phyloP scores from a whole-genome alignment of 1,140 invertebrate species.

The Bombus sylvicola region DNA sequence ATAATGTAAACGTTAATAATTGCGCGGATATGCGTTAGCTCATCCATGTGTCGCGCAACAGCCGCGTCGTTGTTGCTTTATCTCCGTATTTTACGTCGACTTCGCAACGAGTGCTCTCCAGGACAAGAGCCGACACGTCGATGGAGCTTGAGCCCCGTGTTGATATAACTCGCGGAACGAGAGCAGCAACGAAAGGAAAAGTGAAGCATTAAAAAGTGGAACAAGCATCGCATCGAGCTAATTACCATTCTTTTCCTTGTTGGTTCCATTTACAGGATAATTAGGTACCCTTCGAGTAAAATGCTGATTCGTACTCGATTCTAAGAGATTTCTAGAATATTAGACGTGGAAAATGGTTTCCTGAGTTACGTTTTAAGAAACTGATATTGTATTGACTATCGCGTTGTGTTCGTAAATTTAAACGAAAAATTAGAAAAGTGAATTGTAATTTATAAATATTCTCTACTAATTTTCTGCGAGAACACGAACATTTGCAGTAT shows the following conservation, averaged over 20 bases:
- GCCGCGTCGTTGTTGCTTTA: constrained; percentile 50
- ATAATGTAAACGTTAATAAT: constrained; percentile 29
- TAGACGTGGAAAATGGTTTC: not conserved
- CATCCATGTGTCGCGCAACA: constrained; percentile 7
- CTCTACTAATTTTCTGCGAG: too few relatives aligned
- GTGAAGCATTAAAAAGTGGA: constrained; percentile 47
- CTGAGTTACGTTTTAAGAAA: too few relatives aligned
- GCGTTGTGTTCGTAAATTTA: too few relatives aligned
- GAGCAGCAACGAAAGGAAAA: constrained; percentile 43
- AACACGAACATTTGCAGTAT: too few relatives aligned
- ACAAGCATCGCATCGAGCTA: constrained; percentile 42
- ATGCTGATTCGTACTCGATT: not conserved
- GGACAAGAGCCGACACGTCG: constrained; percentile 54
- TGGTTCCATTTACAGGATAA: constrained; percentile 33
- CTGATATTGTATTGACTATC: too few relatives aligned
- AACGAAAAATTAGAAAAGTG: too few relatives aligned
- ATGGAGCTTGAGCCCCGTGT: constrained; percentile 50
- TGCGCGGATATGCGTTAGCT: not conserved
- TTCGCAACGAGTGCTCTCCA: constrained; percentile 56
- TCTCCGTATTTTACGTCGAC: constrained; percentile 54
- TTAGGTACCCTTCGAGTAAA: not conserved
- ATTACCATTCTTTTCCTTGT: constrained; percentile 41
- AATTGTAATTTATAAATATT: too few relatives aligned
- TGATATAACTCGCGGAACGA: constrained; percentile 48
- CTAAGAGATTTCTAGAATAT: not conserved